Base-by-base conservation (phyloP, 2,888 invertebrate genomes). In the Tyria jacobaeae region DNA sequence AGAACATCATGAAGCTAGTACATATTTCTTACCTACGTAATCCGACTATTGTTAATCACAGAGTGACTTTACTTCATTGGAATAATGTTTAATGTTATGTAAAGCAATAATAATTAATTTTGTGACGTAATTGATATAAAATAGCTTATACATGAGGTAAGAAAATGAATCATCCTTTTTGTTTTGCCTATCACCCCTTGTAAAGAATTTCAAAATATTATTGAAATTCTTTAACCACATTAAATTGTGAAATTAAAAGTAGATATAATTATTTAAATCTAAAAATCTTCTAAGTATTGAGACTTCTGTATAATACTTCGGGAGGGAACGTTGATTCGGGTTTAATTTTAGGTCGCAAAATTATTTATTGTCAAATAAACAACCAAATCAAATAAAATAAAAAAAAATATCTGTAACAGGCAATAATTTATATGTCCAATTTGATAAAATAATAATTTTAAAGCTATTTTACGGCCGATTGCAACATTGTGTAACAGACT, bases 121-220 rank as follows among this genome's bases (percentile, higher is more conserved):
- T 37, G 9, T 21, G 10, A 2, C 9, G 7, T 39, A 3, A 14
- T 15, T 4, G 17, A 3, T 12, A 44, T 44, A 1, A 10, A 21
- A 44, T 44, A 44, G 41, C 17, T 44, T 21, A 21, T 21, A 17
- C 17, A 44, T 55, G 55, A 44, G 6, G 39, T 39, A 53, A 53
- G 10, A 17, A 10, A 41, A 55, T 55, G 44, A 55, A 27, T 55
- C 44, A 55, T 44, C 44, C n/a, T 55, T 21, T 44, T 44, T 55
- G 53, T 55, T 17, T 55, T 44, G 21, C 4, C 3, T 44, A 44
- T 44, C 27, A 6, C 14, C 31, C 21, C 21, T 3, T 31, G 17
- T 15, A 5, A 44, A 55, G 44, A 44, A 44, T 44, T 55, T 44
- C 15, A 44, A 55, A 55, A 55, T 55, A 44, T 55, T 55, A 21